A percentile compares a stretch with the other conserved stretches of the same genome.
Evolutionary conservation across 1,140 invertebrate species (phyloP).

Genomic region (Drosophila parvula): DNA sequence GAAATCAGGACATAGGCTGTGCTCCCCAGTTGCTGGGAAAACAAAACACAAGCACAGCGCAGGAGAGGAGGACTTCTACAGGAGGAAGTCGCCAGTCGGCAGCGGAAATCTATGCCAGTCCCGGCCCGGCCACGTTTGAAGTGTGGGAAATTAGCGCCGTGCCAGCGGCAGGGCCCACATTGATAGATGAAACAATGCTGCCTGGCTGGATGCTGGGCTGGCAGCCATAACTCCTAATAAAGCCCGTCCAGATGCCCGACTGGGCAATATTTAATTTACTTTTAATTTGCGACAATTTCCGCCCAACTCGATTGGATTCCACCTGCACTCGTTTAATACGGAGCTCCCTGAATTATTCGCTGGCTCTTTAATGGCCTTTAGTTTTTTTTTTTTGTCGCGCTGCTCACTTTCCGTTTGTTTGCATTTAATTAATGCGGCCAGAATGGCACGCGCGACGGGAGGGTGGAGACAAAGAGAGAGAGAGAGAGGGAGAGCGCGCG

Average conservation of each 20-base stretch:
- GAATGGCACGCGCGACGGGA: background rate
- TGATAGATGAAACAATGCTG: conserved; percentile 48
- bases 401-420: conserved; percentile 41
- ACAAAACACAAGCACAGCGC: conserved; percentile 33
- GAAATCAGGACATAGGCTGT: conserved; percentile 32
- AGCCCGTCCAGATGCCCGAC: conserved; percentile 1
- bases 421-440: conserved; percentile 44
- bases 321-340: conserved; percentile 20
- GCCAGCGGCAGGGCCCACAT: conserved; percentile 36
- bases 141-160: conserved; percentile 74
- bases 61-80: conserved; percentile 45
- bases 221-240: conserved; percentile 50
- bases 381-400: conserved; percentile 5
- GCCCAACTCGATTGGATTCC: conserved; percentile 43
- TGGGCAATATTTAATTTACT: conserved; percentile 61
- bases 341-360: conserved; percentile 13
- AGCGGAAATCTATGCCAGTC: conserved; percentile 74
- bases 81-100: conserved; percentile 20
- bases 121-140: conserved; percentile 52
- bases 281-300: conserved; percentile 67
- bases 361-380: conserved; percentile 13
- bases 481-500: background rate
- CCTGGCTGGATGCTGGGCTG: conserved; percentile 4
- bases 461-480: background rate
- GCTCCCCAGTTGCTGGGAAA: conserved; percentile 34